Conservation (phyloP, 2,888 invertebrate species). For the Yponomeuta evonymella region DNA sequence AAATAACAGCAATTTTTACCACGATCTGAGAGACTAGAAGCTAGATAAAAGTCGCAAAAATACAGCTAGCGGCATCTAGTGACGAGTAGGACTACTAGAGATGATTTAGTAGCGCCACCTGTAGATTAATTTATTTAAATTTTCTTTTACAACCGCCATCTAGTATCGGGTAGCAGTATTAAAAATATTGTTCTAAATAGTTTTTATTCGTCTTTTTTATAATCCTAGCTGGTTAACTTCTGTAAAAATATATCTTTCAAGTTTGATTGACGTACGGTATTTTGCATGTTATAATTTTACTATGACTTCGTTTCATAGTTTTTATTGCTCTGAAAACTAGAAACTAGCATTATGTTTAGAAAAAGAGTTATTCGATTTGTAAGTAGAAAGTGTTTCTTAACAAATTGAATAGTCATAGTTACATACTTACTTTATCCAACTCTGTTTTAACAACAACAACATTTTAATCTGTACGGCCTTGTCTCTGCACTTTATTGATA, state of each 20-base stretch:
- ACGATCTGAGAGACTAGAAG: no score
- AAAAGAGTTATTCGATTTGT: slow-evolving; percentile 1
- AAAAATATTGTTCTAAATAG: neutral
- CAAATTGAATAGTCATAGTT: no score
- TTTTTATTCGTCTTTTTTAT: neutral
- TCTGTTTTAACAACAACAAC: no score
- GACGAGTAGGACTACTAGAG: slow-evolving; percentile 24
- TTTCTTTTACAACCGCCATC: slow-evolving; percentile 28
- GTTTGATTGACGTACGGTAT: neutral
- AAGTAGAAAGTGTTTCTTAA: neutral
- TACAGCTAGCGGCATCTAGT: slow-evolving; percentile 24
- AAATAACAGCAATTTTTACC: no score
- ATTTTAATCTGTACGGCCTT: no score
- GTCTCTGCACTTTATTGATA: no score
- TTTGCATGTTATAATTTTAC: neutral
- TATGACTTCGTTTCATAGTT: neutral
- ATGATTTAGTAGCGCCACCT: neutral
- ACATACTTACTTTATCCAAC: no score
- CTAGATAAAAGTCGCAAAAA: no score
- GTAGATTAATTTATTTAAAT: no score
- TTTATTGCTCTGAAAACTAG: neutral
- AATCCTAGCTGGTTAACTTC: neutral
- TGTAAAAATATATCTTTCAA: neutral
- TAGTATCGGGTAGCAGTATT: slow-evolving; percentile 28
- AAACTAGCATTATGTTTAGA: neutral